These are phyloP conservation scores for Sebastes schlegelii DNA, from an alignment of 2,113 vertebrate genomes.

Conservation along the genomic window DNA sequence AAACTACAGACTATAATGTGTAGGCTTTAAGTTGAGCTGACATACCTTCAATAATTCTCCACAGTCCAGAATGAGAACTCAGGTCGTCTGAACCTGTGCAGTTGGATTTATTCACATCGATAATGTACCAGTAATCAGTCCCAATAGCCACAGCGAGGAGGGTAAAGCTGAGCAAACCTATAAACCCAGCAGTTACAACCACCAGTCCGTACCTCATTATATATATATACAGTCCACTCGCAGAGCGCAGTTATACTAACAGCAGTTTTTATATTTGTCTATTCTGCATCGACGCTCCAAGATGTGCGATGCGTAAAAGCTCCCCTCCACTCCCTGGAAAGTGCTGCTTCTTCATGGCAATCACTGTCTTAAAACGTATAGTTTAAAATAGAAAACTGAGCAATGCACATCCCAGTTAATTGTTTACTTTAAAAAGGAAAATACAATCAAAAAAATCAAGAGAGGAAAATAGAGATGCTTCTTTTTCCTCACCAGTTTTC, in stretches of 20 bases:
- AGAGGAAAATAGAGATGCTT: not conserved
- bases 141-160: slow-evolving; percentile 83
- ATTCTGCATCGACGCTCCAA: slow-evolving; percentile 10
- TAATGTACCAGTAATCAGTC: slow-evolving; percentile 88
- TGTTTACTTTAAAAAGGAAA: not conserved
- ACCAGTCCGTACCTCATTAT: slow-evolving; percentile 80
- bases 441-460: not conserved
- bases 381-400: not conserved
- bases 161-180: slow-evolving; percentile 83
- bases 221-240: not conserved
- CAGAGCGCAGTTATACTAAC: not conserved
- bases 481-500: not conserved
- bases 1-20: not conserved
- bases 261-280: not conserved
- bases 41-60: slow-evolving; percentile 83
- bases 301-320: slow-evolving; percentile 63
- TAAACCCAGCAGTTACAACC: slow-evolving; percentile 81
- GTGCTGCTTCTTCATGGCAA: slow-evolving; percentile 20
- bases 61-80: slow-evolving; percentile 83
- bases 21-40: not conserved
- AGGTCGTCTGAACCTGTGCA: slow-evolving; percentile 71
- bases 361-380: not conserved
- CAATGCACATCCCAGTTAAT: not conserved
- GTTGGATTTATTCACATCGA: slow-evolving; percentile 81
- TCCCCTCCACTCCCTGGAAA: slow-evolving; percentile 40